Conservation (phyloP, 2,113 vertebrate species). For the Hyla sarda region DNA sequence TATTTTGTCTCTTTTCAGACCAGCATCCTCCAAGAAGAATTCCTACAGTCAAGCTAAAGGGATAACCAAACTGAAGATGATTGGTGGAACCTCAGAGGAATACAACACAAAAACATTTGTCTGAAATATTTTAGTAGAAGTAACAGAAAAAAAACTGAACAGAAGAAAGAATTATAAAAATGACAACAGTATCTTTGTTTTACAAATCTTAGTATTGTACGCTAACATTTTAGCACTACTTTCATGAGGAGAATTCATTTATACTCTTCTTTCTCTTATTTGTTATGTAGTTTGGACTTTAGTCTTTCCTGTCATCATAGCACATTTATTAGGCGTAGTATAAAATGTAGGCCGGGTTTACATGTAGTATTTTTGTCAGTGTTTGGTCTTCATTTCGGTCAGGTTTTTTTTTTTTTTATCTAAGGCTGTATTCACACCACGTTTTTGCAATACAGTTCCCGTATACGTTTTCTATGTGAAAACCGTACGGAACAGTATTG, state of each 20-base stretch:
- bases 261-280: background rate
- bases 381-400: too few relatives aligned
- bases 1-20: constrained; percentile 69
- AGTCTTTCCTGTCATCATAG: background rate
- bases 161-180: background rate
- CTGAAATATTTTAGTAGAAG: constrained; percentile 62
- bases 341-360: too few relatives aligned
- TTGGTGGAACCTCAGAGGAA: constrained; percentile 69
- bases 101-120: constrained; percentile 89
- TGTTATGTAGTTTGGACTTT: background rate
- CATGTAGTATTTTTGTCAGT: too few relatives aligned
- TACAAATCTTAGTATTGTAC: background rate
- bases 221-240: background rate
- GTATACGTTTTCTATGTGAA: too few relatives aligned
- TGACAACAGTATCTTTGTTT: background rate
- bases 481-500: too few relatives aligned
- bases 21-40: constrained; percentile 77
- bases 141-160: background rate
- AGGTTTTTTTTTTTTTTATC: too few relatives aligned
- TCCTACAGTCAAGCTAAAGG: constrained; percentile 72
- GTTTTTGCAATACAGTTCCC: too few relatives aligned
- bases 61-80: constrained; percentile 68
- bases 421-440: too few relatives aligned
- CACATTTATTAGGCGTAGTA: background rate
- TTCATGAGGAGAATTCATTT: background rate